Evolutionary conservation across 2,797 vertebrate genomes (phyloP).

Genomic region (Streptopelia turtur): DNA sequence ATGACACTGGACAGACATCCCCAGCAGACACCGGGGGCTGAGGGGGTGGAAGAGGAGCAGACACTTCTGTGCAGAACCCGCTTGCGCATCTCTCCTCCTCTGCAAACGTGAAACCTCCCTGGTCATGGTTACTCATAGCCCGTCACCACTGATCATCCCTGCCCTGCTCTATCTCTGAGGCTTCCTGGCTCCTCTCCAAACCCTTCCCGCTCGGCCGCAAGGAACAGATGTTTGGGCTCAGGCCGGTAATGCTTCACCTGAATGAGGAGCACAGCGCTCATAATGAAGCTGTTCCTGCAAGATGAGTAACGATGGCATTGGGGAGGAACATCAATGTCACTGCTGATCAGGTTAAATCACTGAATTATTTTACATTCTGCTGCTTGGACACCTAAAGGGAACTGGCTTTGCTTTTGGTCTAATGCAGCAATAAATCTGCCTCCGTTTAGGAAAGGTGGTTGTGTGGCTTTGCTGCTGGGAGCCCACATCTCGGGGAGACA

Average conservation of each 20-base stretch:
- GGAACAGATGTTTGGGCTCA: slow-evolving; percentile 59
- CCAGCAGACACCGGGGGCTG: not conserved
- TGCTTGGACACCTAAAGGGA: not conserved
- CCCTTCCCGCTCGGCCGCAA: not conserved
- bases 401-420: not conserved
- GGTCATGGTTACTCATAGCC: not conserved
- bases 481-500: too few relatives aligned
- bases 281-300: slow-evolving; percentile 44
- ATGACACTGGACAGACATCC: fast-evolving
- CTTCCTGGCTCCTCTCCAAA: slow-evolving; percentile 24
- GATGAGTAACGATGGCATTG: slow-evolving; percentile 48
- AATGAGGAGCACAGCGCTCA: not conserved
- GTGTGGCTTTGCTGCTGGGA: not conserved
- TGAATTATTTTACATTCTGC: slow-evolving; percentile 29
- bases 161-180: not conserved
- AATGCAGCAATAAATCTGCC: not conserved
- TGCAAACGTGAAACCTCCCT: not conserved
- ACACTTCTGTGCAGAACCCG: not conserved
- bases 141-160: not conserved
- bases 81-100: not conserved
- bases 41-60: not conserved
- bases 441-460: not conserved
- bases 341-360: slow-evolving; percentile 47
- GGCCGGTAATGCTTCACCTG: slow-evolving; percentile 4
- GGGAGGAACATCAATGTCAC: slow-evolving; percentile 20